Percentiles rank a stretch among this genome's conserved stretches.
Evolutionary conservation across 2,888 invertebrate species (phyloP).

Genomic region (Acholoe squamosa): DNA sequence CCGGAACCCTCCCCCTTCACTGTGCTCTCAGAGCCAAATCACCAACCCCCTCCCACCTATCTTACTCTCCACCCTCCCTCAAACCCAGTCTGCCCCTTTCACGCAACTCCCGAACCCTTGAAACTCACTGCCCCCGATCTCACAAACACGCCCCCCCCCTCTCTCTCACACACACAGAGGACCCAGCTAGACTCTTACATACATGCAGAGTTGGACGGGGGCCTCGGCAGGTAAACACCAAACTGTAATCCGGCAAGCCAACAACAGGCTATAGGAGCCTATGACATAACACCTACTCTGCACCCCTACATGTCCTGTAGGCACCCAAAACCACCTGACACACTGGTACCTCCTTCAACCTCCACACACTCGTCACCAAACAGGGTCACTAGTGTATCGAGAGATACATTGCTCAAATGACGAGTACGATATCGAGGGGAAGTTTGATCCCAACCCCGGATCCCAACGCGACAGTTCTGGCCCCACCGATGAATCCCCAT

Average conservation of each 20-base stretch:
- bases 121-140: too few relatives aligned
- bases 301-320: neutral
- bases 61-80: neutral
- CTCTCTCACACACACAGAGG: neutral
- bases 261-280: neutral
- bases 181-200: neutral
- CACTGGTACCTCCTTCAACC: too few relatives aligned
- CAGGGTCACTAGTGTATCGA: too few relatives aligned
- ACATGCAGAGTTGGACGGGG: neutral
- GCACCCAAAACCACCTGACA: too few relatives aligned
- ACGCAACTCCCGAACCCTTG: neutral
- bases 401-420: too few relatives aligned
- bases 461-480: too few relatives aligned
- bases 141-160: neutral
- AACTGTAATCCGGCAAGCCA: conserved; percentile 3
- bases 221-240: conserved; percentile 8
- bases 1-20: neutral
- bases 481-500: too few relatives aligned
- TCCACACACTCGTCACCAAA: too few relatives aligned
- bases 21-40: neutral
- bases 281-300: neutral
- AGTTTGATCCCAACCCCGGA: too few relatives aligned
- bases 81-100: too few relatives aligned
- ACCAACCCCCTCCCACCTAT: neutral
- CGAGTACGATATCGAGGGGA: too few relatives aligned